These are phyloP conservation scores for Butorides virescens DNA, from an alignment of 2,113 vertebrate species.

Conservation along the genomic window DNA sequence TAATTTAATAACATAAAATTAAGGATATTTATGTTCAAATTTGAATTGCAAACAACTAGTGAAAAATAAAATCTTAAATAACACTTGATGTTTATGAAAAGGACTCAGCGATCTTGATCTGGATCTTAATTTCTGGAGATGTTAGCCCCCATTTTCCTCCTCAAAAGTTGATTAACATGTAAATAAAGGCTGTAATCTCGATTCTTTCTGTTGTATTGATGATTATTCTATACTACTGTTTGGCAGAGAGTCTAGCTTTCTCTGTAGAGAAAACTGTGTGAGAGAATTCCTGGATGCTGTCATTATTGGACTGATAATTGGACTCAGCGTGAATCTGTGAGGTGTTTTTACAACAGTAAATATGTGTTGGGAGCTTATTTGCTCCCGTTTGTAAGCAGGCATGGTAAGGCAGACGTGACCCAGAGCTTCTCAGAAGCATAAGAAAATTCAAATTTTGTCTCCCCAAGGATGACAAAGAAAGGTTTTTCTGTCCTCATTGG, in stretches of 20 bases:
- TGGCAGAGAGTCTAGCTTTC: background rate
- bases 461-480: background rate
- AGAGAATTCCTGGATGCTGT: background rate
- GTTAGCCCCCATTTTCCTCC: background rate
- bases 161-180: background rate
- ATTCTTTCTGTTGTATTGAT: background rate
- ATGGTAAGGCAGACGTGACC: background rate
- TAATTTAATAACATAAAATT: background rate
- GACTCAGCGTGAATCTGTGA: background rate
- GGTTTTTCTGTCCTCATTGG: background rate
- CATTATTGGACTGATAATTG: background rate
- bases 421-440: background rate
- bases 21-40: background rate
- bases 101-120: background rate
- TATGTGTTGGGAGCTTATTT: background rate
- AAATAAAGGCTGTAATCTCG: background rate
- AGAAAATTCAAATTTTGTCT: background rate
- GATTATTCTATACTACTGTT: background rate
- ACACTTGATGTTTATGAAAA: background rate
- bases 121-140: background rate
- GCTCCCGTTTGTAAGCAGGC: background rate
- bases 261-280: background rate
- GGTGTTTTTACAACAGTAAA: background rate
- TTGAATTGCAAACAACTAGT: background rate
- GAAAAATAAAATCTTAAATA: background rate